Evolutionary conservation across 2,888 invertebrate species (phyloP), one percentile per base, ranked within the genome.

Genomic region (Thera obeliscata): DNA sequence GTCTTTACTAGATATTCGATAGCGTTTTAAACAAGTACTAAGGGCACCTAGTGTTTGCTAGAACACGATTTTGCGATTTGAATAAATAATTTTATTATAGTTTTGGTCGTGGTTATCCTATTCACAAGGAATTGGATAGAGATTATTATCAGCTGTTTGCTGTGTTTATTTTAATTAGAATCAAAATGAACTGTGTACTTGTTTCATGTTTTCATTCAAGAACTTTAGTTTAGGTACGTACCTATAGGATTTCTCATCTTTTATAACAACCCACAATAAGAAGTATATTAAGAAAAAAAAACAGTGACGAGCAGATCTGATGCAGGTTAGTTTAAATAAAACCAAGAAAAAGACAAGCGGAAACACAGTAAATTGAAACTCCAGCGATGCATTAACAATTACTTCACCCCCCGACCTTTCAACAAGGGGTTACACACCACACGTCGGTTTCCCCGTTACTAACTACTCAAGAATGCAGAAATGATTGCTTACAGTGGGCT

Each of bases 1-100:
- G 5, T 38, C 38, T 3, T 38, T 5, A 5, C 38, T 35, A 35
- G 54, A 36, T 11, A 55, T 11, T 36, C 6, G 12, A 56, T 56
- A 41, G 11, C 2, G 7, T 50, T 50, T 2, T 22, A 7, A 5
- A 50, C 6, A 22, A 33, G 33, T 33, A 8, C 33, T 52, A 7
- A 52, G 33, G 33, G 52, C 2, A 33, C 52, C 12, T 52, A 9
- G 52, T 52, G 9, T 33, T 33, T 52, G 9, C 52, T 43, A 22
- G 5, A 56, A 58, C 64, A 57, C 50, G 57, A 43, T 57, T 64
- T 57, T n/a, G n/a, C 49, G 22, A 62, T 56, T 49, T 38, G 56
- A 56, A 62, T 61, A 43, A 38, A 36, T 57, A 46, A 57, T 57
- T 33, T 11, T 49, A 22, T 57, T 33, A 35, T 49, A 22, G 61